phyloP scores from a whole-genome alignment of 2,113 vertebrate genomes.

The rabbit (Oryctolagus cuniculus) region DNA sequence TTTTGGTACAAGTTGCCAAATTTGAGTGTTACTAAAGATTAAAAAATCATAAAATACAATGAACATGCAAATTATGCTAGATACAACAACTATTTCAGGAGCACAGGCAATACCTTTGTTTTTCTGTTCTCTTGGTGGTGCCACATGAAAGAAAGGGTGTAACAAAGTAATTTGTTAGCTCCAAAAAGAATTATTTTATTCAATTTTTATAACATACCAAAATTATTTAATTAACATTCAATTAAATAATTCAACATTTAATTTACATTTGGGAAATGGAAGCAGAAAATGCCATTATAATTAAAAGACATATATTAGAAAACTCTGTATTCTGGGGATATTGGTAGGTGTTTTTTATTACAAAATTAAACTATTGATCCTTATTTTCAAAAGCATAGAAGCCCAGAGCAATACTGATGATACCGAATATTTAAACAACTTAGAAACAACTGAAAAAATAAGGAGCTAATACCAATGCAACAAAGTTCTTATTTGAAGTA shows the following conservation, averaged over 20 bases:
- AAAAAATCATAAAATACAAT: neutral
- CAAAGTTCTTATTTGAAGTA: constrained; percentile 74
- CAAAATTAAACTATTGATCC: constrained; percentile 58
- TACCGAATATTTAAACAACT: constrained; percentile 76
- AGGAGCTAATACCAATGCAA: constrained; percentile 72
- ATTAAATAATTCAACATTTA: constrained; percentile 69
- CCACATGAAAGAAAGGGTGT: neutral
- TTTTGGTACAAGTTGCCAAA: neutral
- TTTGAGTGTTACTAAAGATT: neutral
- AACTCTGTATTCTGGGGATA: constrained; percentile 7
- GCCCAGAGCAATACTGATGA: constrained; percentile 20
- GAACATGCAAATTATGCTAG: neutral
- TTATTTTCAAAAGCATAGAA: constrained; percentile 67
- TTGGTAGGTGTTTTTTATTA: constrained; percentile 61
- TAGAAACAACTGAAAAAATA: constrained; percentile 82
- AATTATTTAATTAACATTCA: constrained; percentile 68
- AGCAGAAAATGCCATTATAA: constrained; percentile 59
- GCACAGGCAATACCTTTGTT: neutral
- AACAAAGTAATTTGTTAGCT: constrained; percentile 50
- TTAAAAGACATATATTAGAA: constrained; percentile 72
- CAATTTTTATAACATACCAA: constrained; percentile 40
- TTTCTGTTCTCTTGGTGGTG: constrained; percentile 10
- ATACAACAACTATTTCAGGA: neutral
- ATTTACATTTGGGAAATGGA: constrained; percentile 62
- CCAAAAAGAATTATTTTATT: constrained; percentile 62